Conservation (phyloP, 1,140 invertebrate species). For the Brachionus angularis region DNA sequence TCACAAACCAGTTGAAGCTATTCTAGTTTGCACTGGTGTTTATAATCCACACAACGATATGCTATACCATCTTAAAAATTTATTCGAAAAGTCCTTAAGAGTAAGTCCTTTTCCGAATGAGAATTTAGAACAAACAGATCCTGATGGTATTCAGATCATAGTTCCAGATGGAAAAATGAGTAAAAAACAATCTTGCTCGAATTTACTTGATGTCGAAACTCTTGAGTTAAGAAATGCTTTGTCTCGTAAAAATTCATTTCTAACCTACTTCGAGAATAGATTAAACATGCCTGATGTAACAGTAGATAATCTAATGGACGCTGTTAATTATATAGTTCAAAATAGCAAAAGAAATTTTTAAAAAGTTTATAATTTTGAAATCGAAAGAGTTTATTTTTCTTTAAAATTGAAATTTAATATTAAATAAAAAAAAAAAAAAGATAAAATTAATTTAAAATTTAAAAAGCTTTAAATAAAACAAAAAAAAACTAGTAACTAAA, state of each 20-base stretch:
- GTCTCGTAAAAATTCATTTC: slow-evolving; percentile 34
- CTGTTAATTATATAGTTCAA: slow-evolving; percentile 42
- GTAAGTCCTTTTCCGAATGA: neutral
- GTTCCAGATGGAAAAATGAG: neutral
- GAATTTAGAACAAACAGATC: neutral
- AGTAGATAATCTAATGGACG: slow-evolving; percentile 26
- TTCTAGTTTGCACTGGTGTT: slow-evolving; percentile 57
- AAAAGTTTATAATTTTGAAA: too few relatives aligned
- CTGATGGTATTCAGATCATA: neutral
- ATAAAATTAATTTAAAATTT: too few relatives aligned
- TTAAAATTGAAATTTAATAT: too few relatives aligned
- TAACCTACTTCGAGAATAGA: slow-evolving; percentile 33
- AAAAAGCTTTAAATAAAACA: too few relatives aligned
- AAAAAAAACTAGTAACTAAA: too few relatives aligned
- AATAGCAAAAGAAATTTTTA: too few relatives aligned
- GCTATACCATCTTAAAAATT: slow-evolving; percentile 26
- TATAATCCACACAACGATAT: slow-evolving; percentile 46
- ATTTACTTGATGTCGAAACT: slow-evolving; percentile 18
- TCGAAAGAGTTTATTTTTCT: too few relatives aligned
- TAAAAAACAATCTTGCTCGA: slow-evolving; percentile 5
- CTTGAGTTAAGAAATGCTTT: slow-evolving; percentile 7
- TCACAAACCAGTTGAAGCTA: slow-evolving; percentile 51
- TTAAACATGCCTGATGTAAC: slow-evolving; percentile 40
- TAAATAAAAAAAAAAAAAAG: too few relatives aligned
- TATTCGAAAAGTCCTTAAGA: slow-evolving; percentile 12